Evolutionary conservation across 2,888 invertebrate species (phyloP).

Genomic region (Lissocephala sabroskyi): DNA sequence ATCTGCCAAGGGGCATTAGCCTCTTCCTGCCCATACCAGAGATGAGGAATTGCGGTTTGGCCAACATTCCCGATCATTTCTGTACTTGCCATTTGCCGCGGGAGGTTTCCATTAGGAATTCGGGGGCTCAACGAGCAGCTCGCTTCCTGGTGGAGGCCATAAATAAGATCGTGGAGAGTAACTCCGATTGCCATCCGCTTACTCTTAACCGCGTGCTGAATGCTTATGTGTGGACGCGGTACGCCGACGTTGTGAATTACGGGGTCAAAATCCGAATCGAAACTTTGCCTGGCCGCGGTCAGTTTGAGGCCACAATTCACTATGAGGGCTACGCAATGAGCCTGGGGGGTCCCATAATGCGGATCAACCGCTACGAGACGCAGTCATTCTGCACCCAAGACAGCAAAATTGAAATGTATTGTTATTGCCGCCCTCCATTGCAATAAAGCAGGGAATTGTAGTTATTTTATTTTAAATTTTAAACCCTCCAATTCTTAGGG

Average conservation of each 20-base stretch:
- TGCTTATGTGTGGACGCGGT: constrained; percentile 13
- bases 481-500: no score
- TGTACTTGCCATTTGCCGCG: constrained; percentile 81
- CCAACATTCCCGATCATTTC: constrained; percentile 85
- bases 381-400: constrained; percentile 30
- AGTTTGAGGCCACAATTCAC: constrained; percentile 21
- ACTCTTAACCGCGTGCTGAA: constrained; percentile 5
- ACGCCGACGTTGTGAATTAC: not conserved
- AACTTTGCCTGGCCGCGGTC: constrained; percentile 28
- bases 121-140: constrained; percentile 21
- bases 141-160: constrained; percentile 29
- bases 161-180: constrained; percentile 4
- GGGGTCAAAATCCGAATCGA: constrained; percentile 24
- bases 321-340: not conserved
- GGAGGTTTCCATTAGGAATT: constrained; percentile 6
- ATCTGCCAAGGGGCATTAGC: constrained; percentile 77
- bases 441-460: not conserved
- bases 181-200: constrained; percentile 16
- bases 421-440: constrained; percentile 22
- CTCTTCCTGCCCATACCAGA: constrained; percentile 82
- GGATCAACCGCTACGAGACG: constrained; percentile 24
- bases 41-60: constrained; percentile 81
- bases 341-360: constrained; percentile 26
- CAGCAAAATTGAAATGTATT: constrained; percentile 26
- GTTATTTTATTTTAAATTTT: no score